Percentiles rank a stretch among this genome's conserved stretches.
phyloP scores from a whole-genome alignment of 2,797 vertebrate genomes.

The Tragopan temminckii region DNA sequence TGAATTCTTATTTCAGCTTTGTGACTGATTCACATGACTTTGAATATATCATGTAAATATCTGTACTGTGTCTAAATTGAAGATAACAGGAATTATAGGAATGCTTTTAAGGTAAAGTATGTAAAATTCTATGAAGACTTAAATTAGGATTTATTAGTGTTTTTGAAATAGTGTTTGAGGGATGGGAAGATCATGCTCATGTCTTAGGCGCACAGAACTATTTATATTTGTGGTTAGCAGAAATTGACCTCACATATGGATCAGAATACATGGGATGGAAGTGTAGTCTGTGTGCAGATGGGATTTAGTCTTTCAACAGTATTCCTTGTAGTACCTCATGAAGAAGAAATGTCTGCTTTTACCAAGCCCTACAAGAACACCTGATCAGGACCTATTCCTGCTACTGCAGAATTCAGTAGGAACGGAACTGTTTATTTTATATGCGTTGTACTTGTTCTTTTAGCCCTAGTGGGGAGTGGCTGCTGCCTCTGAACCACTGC shows the following conservation, averaged over 20 bases:
- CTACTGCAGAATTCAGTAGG: background rate
- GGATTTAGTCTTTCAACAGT: background rate
- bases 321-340: background rate
- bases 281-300: background rate
- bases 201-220: background rate
- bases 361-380: background rate
- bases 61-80: conserved; percentile 39
- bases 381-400: background rate
- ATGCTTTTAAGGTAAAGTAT: conserved; percentile 43
- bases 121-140: conserved; percentile 35
- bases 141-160: conserved; percentile 23
- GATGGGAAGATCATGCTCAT: conserved; percentile 6
- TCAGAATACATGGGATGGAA: background rate
- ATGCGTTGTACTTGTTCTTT: background rate
- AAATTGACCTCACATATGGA: background rate
- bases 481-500: background rate
- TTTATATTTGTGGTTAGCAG: background rate
- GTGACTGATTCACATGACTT: conserved; percentile 21
- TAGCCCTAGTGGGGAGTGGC: background rate
- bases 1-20: conserved; percentile 29
- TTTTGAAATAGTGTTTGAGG: conserved; percentile 40
- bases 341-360: background rate
- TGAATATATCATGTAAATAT: conserved; percentile 51
- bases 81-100: conserved; percentile 46
- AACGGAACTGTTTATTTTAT: background rate